Conservation (phyloP, 2,113 vertebrate species). For the Neofelis nebulosa region DNA sequence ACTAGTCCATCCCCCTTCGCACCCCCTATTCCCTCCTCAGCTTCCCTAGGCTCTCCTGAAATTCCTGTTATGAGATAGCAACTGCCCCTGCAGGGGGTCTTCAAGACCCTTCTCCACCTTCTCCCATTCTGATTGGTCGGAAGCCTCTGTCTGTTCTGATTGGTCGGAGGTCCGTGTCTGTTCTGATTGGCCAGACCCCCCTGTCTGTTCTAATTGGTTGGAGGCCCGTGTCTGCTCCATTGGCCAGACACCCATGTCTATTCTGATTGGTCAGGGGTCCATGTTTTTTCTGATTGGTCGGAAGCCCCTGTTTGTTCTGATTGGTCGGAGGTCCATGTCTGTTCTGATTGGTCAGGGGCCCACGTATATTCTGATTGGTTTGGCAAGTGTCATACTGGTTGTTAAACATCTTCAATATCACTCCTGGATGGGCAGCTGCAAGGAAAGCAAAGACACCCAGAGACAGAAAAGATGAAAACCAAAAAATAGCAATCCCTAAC, state of each 20-base stretch:
- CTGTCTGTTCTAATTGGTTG: not conserved
- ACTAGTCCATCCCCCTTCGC: not conserved
- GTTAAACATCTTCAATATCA: not conserved
- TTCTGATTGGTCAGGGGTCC: not conserved
- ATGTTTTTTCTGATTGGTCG: not conserved
- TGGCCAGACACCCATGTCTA: not conserved
- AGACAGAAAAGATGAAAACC: not conserved
- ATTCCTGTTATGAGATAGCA: not conserved
- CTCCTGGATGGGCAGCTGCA: not conserved
- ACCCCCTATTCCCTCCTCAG: not conserved
- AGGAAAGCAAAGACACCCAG: not conserved
- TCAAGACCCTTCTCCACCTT: no score
- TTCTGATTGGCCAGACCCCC: not conserved
- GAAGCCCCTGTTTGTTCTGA: not conserved
- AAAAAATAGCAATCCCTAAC: not conserved
- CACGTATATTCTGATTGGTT: not conserved
- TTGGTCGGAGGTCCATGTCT: not conserved
- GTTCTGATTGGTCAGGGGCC: not conserved
- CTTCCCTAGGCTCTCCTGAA: not conserved
- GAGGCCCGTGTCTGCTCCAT: no score
- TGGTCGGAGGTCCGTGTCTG: not conserved
- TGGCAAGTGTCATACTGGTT: not conserved
- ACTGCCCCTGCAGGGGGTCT: not conserved
- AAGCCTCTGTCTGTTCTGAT: not conserved
- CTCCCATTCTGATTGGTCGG: not conserved